Evolutionary conservation across 1,140 invertebrate genomes (phyloP).

Genomic region (Homalodisca vitripennis): DNA sequence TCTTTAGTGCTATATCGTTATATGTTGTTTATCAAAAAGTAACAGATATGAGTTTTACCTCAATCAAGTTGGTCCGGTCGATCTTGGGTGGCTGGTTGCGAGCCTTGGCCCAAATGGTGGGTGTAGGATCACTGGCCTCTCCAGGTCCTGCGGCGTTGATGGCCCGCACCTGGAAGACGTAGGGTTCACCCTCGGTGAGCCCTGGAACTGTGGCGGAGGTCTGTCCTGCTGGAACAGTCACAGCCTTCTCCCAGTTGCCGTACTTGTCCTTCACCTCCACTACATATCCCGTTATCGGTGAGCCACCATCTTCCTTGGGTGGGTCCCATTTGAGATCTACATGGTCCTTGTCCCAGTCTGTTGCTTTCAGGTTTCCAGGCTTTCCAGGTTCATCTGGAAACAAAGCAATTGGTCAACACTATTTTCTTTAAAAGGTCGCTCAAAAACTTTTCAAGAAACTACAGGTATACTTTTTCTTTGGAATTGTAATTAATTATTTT

Average conservation of each 20-base stretch:
- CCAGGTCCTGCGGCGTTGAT: conserved; percentile 93
- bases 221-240: conserved; percentile 75
- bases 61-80: conserved; percentile 82
- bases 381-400: conserved; percentile 84
- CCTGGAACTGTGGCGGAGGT: conserved; percentile 85
- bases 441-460: too few relatives aligned
- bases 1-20: too few relatives aligned
- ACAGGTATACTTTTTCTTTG: too few relatives aligned
- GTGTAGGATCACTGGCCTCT: conserved; percentile 84
- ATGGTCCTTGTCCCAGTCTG: conserved; percentile 96
- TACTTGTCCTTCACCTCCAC: conserved; percentile 92
- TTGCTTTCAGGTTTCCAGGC: conserved; percentile 84
- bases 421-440: too few relatives aligned
- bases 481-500: too few relatives aligned
- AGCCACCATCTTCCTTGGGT: conserved; percentile 78
- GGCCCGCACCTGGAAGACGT: conserved; percentile 88
- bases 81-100: conserved; percentile 83
- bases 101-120: conserved; percentile 87
- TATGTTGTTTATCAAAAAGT: too few relatives aligned
- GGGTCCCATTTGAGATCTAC: conserved; percentile 87
- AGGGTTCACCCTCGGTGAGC: conserved; percentile 86
- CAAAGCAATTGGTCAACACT: too few relatives aligned
- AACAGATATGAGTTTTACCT: conserved; percentile 43
- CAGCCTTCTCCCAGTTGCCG: conserved; percentile 90
- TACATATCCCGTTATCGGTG: conserved; percentile 83